Base-by-base conservation (phyloP, 2,888 invertebrate species). In the Hypercompe scribonia region DNA sequence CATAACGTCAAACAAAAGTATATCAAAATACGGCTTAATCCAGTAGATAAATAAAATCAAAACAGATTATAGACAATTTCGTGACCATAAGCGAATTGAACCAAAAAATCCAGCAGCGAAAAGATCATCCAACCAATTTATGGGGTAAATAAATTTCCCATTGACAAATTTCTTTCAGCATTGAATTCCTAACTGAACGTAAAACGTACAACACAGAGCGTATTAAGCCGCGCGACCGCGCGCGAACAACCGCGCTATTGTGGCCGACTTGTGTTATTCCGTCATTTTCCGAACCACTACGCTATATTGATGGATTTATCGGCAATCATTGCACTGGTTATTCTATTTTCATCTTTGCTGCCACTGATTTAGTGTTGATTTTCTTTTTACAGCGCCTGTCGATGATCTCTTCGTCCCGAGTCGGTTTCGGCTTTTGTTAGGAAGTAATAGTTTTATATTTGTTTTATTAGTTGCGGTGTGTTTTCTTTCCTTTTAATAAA, bases 201-300 rank as follows among this genome's bases (percentile, higher is more conserved):
- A 84, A 86, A 78, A 71, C 76, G 39, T 42, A 15, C 71, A 31
- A 77, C 79, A 77, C 77, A 50, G 70, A 65, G 65, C 54, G 54
- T 28, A 80, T 82, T 81, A 82, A 82, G 75, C 76, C 89, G 88
- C 86, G 78, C 81, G 86, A 86, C 78, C 86, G 89, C 89, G 85
- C 80, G 80, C 78, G 80, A 70, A 92, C 91, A 91, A 92, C 90
- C 84, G 82, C 78, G 77, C 76, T 86, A 86, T 89, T 91, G 88
- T 89, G 74, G 78, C 73, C 78, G 31, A 18, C 83, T 79, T 78
- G 81, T 87, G 90, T 91, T 91, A 92, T 93, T 91, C 88, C 88
- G 86, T 91, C 89, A 94, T 94, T 94, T 94, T 93, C 92, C 93
- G 84, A 91, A 72, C 90, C 93, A 93, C 91, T 92, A 88, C 82